These are phyloP conservation scores for Oophaga pumilio DNA, from an alignment of 2,113 vertebrate genomes.

Conservation along the genomic window DNA sequence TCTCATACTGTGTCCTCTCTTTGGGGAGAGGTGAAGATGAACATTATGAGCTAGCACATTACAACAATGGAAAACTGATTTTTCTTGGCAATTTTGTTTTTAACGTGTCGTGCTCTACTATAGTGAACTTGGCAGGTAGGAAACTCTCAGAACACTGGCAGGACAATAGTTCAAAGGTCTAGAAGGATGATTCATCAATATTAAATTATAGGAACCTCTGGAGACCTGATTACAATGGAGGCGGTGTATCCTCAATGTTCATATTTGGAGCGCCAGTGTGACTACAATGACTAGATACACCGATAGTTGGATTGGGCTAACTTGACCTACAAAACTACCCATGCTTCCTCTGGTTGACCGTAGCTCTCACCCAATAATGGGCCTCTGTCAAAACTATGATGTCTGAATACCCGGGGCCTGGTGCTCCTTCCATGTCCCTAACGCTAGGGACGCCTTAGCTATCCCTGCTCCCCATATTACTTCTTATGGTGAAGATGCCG, in stretches of 20 bases:
- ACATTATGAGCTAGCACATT: not conserved
- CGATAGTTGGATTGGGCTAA: too few relatives aligned
- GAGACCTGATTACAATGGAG: not conserved
- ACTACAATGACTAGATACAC: not conserved
- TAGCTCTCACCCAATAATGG: not conserved
- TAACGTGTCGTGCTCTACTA: not conserved
- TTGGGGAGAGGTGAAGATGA: not conserved
- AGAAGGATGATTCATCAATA: not conserved
- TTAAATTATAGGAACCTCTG: not conserved
- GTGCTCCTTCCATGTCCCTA: too few relatives aligned
- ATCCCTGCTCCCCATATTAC: too few relatives aligned
- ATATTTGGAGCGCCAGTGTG: not conserved
- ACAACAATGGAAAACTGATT: not conserved
- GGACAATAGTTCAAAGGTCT: conserved; percentile 13
- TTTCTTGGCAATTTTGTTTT: not conserved
- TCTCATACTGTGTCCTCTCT: not conserved
- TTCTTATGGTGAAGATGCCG: too few relatives aligned
- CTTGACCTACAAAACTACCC: too few relatives aligned
- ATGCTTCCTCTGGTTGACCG: not conserved
- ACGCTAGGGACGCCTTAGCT: too few relatives aligned
- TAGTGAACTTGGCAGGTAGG: not conserved
- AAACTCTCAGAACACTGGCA: not conserved
- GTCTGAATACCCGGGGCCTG: too few relatives aligned
- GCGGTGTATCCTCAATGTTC: not conserved
- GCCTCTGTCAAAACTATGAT: too few relatives aligned